Conservation (phyloP, 1,140 invertebrate species). For the Caenorhabditis inopinata region DNA sequence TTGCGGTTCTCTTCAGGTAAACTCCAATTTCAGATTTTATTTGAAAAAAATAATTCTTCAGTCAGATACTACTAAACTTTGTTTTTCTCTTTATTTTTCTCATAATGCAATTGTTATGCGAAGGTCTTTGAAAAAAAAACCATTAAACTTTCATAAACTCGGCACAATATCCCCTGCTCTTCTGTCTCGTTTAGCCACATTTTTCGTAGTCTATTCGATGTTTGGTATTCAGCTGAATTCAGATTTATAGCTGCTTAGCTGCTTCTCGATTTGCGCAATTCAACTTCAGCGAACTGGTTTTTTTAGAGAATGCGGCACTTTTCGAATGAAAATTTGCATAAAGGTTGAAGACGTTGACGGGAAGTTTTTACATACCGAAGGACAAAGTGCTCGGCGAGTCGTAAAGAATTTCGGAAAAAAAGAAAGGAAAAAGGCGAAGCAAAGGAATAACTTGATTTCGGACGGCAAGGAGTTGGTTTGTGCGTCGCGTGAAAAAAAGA, state of each 20-base stretch:
- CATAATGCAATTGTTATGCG: background rate
- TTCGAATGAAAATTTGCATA: too few species aligned
- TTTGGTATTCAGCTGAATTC: too few species aligned
- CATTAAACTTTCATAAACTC: constrained; percentile 15
- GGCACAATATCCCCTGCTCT: background rate
- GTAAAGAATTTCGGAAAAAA: constrained; percentile 25
- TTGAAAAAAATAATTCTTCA: too few species aligned
- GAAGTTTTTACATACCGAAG: background rate
- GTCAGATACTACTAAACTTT: too few species aligned
- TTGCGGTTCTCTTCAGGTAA: too few species aligned
- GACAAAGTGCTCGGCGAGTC: constrained; percentile 25
- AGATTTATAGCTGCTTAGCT: too few species aligned
- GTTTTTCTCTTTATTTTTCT: background rate
- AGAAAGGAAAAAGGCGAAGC: background rate
- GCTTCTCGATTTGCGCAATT: too few species aligned
- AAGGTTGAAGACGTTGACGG: constrained; percentile 12
- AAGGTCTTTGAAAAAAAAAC: constrained; percentile 6
- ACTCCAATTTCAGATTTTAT: too few species aligned
- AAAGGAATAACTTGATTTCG: constrained; percentile 14
- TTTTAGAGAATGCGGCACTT: too few species aligned
- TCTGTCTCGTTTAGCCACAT: background rate
- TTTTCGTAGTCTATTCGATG: too few species aligned
- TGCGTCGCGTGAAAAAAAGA: background rate
- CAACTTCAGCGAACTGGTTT: background rate
- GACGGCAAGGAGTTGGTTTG: constrained; percentile 18